Conservation (phyloP, 2,888 invertebrate genomes). For the Rhingia rostrata region DNA sequence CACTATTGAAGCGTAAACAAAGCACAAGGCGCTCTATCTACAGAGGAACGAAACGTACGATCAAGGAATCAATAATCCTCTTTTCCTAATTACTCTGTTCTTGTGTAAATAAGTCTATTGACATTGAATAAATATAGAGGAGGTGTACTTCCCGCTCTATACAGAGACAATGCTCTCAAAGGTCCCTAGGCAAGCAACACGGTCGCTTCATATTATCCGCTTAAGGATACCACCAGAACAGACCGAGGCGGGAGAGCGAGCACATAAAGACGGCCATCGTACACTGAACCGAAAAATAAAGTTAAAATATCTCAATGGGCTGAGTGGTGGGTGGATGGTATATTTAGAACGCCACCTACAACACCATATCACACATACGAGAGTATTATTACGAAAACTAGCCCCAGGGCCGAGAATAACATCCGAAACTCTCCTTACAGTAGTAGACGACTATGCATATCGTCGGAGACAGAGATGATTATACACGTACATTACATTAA, state of each 20-base stretch:
- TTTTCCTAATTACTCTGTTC: constrained; percentile 74
- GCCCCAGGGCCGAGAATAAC: constrained; percentile 64
- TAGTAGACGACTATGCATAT: constrained; percentile 50
- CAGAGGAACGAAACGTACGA: constrained; percentile 21
- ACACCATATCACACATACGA: constrained; percentile 58
- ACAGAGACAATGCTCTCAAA: constrained; percentile 35
- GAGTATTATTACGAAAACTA: constrained; percentile 59
- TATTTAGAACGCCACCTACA: constrained; percentile 55
- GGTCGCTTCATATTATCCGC: constrained; percentile 51
- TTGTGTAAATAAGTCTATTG: constrained; percentile 74
- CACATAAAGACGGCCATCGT: background rate
- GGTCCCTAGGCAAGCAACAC: constrained; percentile 54
- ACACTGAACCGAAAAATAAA: constrained; percentile 62
- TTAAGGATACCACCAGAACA: constrained; percentile 33
- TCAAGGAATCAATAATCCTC: constrained; percentile 73
- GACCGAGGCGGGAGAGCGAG: background rate
- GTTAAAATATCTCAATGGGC: constrained; percentile 40
- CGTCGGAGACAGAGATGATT: constrained; percentile 59
- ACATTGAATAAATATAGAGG: constrained; percentile 67
- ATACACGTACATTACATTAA: constrained; percentile 73
- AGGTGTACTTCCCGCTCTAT: constrained; percentile 22
- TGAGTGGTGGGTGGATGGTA: background rate
- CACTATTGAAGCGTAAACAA: background rate
- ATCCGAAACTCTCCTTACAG: constrained; percentile 61
- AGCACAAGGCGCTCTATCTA: constrained; percentile 5